Evolutionary conservation across 1,140 invertebrate species (phyloP).

Genomic region (Ganaspis sp.): DNA sequence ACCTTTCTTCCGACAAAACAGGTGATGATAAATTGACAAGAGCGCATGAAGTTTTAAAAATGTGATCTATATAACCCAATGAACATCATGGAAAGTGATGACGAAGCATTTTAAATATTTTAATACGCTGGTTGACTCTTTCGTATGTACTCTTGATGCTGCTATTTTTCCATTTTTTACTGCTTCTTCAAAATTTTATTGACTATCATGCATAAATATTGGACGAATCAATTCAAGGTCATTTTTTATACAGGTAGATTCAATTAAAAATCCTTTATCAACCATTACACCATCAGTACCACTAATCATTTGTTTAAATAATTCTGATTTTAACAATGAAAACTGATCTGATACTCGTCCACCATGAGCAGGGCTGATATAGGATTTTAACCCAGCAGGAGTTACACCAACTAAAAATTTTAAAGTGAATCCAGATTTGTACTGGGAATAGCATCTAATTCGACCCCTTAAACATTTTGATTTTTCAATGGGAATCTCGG

Average conservation of each 20-base stretch:
- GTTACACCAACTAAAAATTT: slow-evolving; percentile 64
- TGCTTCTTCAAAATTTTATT: neutral
- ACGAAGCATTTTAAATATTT: neutral
- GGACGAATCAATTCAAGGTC: neutral
- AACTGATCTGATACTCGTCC: slow-evolving; percentile 57
- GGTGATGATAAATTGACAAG: neutral
- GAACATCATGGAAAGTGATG: neutral
- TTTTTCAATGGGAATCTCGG: slow-evolving; percentile 46
- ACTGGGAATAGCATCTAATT: slow-evolving; percentile 50
- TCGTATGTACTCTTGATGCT: neutral
- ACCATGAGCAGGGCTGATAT: too few species aligned
- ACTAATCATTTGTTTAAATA: slow-evolving; percentile 1
- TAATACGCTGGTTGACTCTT: neutral
- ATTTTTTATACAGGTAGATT: slow-evolving; percentile 44
- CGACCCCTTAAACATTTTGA: slow-evolving; percentile 43
- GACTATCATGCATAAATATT: neutral
- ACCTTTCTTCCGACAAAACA: neutral
- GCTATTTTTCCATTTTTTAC: neutral
- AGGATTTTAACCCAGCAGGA: slow-evolving; percentile 57
- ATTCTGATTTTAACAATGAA: slow-evolving; percentile 45
- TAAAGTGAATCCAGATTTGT: slow-evolving; percentile 54
- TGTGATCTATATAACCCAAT: neutral
- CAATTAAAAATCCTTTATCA: slow-evolving; percentile 49
- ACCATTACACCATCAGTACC: slow-evolving; percentile 43
- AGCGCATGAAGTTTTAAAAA: neutral